phyloP scores from a whole-genome alignment of 2,113 vertebrate genomes.

The Petaurus breviceps region DNA sequence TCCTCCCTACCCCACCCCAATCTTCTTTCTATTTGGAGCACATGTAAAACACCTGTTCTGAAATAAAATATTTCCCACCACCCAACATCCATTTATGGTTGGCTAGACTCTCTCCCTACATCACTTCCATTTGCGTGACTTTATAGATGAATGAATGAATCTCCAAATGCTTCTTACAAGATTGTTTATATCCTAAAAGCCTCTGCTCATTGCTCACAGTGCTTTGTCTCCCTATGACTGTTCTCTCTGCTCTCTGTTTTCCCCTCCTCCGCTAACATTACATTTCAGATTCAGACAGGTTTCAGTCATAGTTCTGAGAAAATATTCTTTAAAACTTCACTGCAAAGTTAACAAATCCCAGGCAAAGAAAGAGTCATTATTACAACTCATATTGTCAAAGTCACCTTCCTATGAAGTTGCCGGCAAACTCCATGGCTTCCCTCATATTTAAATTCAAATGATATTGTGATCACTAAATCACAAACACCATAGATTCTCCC shows the following conservation, averaged over 20 bases:
- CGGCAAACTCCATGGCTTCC: neutral
- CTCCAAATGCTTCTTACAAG: neutral
- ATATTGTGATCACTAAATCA: neutral
- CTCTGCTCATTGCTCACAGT: neutral
- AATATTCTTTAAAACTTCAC: neutral
- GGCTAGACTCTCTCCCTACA: fast-evolving
- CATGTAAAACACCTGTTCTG: too few species aligned
- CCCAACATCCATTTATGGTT: neutral
- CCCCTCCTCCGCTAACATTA: neutral
- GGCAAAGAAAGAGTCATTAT: neutral
- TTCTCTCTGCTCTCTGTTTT: neutral
- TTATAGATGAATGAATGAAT: neutral
- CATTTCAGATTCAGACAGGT: neutral
- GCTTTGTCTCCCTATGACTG: neutral
- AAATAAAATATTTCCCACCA: neutral
- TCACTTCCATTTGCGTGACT: neutral
- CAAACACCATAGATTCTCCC: neutral
- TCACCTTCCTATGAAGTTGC: neutral
- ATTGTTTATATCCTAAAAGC: neutral
- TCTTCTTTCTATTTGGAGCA: neutral
- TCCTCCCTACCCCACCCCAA: fast-evolving
- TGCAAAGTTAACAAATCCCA: neutral
- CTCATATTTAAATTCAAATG: neutral
- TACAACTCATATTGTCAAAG: neutral
- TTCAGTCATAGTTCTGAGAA: neutral